A percentile compares a stretch with the other conserved stretches of the same genome.
These are phyloP conservation scores for Pterocles gutturalis DNA, from an alignment of 2,113 vertebrate genomes.

Conservation along the genomic window DNA sequence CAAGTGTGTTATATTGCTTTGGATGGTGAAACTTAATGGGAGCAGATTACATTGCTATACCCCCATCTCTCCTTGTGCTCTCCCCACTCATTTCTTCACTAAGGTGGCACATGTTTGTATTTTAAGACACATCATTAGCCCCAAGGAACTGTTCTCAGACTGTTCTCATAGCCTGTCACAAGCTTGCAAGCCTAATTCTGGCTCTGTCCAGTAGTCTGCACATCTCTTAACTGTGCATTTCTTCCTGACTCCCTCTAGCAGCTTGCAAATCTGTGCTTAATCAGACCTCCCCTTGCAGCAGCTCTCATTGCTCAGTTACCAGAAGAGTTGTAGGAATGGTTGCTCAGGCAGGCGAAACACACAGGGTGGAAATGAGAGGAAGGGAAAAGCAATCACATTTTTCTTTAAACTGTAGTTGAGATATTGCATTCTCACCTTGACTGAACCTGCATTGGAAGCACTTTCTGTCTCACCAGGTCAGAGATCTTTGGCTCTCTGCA, in stretches of 20 bases:
- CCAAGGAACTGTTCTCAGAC: neutral
- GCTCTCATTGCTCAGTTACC: neutral
- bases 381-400: neutral
- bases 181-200: neutral
- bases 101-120: neutral
- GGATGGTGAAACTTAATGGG: neutral
- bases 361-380: neutral
- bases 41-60: neutral
- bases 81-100: neutral
- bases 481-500: slow-evolving; percentile 95
- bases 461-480: slow-evolving; percentile 91
- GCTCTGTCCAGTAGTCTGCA: neutral
- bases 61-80: neutral
- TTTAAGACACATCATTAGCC: neutral
- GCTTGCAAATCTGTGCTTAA: neutral
- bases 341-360: neutral
- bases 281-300: slow-evolving; percentile 26
- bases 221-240: neutral
- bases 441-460: slow-evolving; percentile 86
- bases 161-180: neutral
- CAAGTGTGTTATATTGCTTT: neutral
- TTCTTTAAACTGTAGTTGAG: slow-evolving; percentile 32
- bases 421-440: slow-evolving; percentile 84
- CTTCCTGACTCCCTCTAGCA: neutral
- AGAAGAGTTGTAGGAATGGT: neutral